Evolutionary conservation across 2,888 invertebrate genomes (phyloP).

Genomic region (Hypercompe scribonia): DNA sequence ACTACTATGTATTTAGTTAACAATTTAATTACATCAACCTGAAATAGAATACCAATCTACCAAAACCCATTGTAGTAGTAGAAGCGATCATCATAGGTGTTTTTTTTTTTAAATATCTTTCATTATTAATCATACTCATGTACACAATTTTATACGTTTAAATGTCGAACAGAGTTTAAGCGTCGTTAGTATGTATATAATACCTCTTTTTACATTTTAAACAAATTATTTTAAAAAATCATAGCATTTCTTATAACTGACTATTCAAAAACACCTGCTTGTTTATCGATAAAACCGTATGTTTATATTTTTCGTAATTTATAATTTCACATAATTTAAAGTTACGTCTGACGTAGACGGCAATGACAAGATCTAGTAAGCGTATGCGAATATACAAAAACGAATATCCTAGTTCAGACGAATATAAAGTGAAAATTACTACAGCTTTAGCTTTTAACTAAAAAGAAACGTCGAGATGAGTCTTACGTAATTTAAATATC

Average conservation of each 20-base stretch:
- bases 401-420: neutral
- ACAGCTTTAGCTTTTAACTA: neutral
- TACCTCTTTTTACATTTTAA: neutral
- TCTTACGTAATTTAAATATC: conserved; percentile 3
- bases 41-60: conserved; percentile 1
- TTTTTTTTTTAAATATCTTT: neutral
- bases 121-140: neutral
- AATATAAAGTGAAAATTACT: neutral
- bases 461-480: neutral
- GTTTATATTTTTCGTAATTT: conserved; percentile 3
- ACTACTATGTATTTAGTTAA: conserved; percentile 7
- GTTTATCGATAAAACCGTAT: neutral
- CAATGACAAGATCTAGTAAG: neutral
- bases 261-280: neutral
- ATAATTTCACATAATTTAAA: conserved; percentile 1
- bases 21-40: conserved; percentile 19
- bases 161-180: neutral
- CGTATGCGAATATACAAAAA: neutral
- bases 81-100: too few species aligned
- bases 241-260: neutral
- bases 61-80: neutral
- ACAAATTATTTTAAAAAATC: neutral
- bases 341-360: neutral
- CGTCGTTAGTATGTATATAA: neutral
- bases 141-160: neutral